A percentile compares a stretch with the other conserved stretches of the same genome.
Evolutionary conservation across 2,113 vertebrate species (phyloP).

Genomic region (Empidonax alnorum): DNA sequence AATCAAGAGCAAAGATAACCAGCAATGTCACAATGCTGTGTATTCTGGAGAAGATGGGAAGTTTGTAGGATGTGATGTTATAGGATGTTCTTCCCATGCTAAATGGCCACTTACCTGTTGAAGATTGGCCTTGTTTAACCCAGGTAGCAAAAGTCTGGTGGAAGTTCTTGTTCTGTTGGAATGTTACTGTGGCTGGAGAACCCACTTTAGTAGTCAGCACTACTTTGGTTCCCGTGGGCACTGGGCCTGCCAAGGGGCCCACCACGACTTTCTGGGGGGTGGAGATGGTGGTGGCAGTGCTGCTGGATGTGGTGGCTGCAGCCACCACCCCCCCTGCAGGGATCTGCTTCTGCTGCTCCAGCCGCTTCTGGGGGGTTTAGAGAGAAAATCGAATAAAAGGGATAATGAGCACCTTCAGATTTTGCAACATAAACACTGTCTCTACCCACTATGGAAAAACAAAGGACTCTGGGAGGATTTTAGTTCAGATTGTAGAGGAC

Average conservation of each 20-base stretch:
- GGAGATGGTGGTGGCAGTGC: slow-evolving; percentile 75
- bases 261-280: slow-evolving; percentile 86
- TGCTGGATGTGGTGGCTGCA: slow-evolving; percentile 77
- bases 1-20: neutral
- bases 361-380: slow-evolving; percentile 82
- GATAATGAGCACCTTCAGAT: neutral
- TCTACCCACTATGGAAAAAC: neutral
- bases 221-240: slow-evolving; percentile 90
- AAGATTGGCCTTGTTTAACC: slow-evolving; percentile 96
- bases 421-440: neutral
- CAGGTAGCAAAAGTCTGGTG: slow-evolving; percentile 97
- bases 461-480: neutral
- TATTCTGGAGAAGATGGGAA: neutral
- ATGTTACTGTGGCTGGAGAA: slow-evolving; percentile 88
- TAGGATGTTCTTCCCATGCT: neutral
- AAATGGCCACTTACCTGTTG: slow-evolving; percentile 78
- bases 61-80: neutral
- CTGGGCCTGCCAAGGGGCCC: slow-evolving; percentile 79
- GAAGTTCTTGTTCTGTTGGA: slow-evolving; percentile 98
- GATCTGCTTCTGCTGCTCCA: slow-evolving; percentile 88
- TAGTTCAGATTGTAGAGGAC: neutral
- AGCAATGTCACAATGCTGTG: neutral
- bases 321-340: slow-evolving; percentile 65
- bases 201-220: slow-evolving; percentile 92
- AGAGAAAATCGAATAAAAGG: neutral